A percentile compares a stretch with the other conserved stretches of the same genome.
These are phyloP conservation scores for Coregonus sp. DNA, from an alignment of 2,797 vertebrate species.

Conservation along the genomic window DNA sequence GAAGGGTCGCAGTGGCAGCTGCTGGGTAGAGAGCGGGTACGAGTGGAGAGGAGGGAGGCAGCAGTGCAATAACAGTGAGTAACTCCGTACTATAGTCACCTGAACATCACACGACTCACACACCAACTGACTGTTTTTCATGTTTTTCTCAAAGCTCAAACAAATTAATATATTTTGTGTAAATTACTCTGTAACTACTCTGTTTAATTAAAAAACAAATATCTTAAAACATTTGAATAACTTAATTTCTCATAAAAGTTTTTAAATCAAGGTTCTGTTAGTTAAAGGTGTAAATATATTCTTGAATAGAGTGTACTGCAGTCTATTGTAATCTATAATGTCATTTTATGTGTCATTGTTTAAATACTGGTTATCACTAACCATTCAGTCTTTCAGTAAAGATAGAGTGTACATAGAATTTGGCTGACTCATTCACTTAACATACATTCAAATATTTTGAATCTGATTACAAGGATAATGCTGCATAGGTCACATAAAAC, in stretches of 20 bases:
- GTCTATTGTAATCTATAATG: background rate
- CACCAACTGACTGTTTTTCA: background rate
- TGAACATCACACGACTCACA: slow-evolving; percentile 3
- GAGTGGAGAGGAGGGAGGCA: slow-evolving; percentile 88
- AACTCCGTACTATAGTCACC: slow-evolving; percentile 20
- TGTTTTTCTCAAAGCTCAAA: background rate
- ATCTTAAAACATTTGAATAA: background rate
- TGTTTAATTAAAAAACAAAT: background rate
- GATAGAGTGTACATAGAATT: too few species aligned
- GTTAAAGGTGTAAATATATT: background rate
- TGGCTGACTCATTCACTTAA: background rate
- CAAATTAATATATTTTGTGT: background rate
- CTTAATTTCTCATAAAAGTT: background rate
- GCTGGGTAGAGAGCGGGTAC: slow-evolving; percentile 88
- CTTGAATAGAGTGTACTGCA: background rate
- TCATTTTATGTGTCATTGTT: background rate
- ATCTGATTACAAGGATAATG: background rate
- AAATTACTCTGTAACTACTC: background rate
- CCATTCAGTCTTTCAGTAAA: too few species aligned
- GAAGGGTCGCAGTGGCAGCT: slow-evolving; percentile 81
- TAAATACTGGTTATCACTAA: background rate
- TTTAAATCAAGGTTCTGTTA: background rate
- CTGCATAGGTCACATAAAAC: too few species aligned
- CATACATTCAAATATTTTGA: background rate
- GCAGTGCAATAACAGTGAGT: slow-evolving; percentile 89